These are phyloP conservation scores for Triops cancriformis DNA, from an alignment of 1,140 invertebrate genomes.

Conservation along the genomic window DNA sequence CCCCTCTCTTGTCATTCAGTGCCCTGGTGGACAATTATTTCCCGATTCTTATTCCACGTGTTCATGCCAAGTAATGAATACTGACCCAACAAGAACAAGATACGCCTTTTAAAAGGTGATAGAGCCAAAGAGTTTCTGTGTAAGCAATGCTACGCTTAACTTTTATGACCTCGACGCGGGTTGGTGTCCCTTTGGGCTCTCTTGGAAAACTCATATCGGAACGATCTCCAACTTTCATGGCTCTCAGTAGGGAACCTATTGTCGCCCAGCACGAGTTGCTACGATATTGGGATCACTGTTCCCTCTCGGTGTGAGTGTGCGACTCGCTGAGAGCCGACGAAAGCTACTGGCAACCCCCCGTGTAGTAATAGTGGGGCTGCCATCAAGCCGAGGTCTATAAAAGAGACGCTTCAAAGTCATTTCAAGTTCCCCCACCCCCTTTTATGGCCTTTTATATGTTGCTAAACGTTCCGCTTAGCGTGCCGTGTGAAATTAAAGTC, in stretches of 20 bases:
- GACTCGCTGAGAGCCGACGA: too few relatives aligned
- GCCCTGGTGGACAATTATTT: background rate
- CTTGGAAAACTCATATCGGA: background rate
- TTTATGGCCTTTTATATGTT: background rate
- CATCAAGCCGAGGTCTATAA: conserved; percentile 2
- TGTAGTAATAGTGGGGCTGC: background rate
- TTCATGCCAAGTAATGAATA: background rate
- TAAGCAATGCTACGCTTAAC: background rate
- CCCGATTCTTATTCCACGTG: background rate
- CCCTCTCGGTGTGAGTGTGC: too few relatives aligned
- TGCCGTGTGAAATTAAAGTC: background rate
- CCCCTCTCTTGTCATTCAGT: background rate
- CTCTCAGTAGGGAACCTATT: background rate
- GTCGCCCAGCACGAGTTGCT: conserved; percentile 3
- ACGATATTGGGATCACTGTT: background rate
- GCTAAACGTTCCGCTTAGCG: background rate
- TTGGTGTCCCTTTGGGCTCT: background rate
- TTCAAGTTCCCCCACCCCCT: background rate
- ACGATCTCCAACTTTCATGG: background rate
- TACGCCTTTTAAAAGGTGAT: background rate
- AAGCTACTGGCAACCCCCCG: background rate
- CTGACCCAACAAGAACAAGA: background rate
- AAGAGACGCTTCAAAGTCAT: conserved; percentile 2
- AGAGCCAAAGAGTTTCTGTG: background rate
- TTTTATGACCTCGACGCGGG: background rate